phyloP scores from a whole-genome alignment of 2,797 vertebrate genomes.

The Arctocebus calabarensis region DNA sequence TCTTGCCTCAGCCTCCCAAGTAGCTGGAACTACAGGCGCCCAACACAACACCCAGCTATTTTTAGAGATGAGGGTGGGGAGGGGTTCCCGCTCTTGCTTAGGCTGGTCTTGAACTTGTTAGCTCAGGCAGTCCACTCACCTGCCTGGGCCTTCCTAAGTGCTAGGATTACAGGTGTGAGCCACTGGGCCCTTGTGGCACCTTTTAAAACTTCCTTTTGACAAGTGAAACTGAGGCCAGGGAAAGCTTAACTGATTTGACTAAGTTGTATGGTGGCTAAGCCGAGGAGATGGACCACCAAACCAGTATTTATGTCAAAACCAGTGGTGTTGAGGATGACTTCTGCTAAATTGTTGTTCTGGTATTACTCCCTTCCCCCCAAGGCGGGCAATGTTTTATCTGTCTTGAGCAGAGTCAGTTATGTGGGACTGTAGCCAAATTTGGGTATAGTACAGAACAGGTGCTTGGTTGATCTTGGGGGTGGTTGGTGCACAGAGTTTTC shows the following conservation, averaged over 20 bases:
- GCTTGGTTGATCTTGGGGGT: conserved; percentile 14
- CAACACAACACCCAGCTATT: too few species aligned
- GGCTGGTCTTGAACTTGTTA: too few species aligned
- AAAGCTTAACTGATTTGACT: background rate
- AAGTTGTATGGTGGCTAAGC: background rate
- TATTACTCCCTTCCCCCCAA: background rate
- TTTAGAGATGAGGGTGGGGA: too few species aligned
- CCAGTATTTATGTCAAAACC: background rate
- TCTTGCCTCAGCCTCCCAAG: too few species aligned
- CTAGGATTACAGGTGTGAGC: too few species aligned
- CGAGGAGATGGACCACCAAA: background rate
- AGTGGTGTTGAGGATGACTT: background rate
- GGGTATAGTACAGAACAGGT: conserved; percentile 58
- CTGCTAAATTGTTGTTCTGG: background rate
- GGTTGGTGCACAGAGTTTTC: background rate
- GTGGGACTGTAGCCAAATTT: conserved; percentile 58
- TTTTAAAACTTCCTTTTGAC: background rate
- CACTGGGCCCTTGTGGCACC: too few species aligned
- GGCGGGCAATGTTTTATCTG: conserved; percentile 2
- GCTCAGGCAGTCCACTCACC: too few species aligned
- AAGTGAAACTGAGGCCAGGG: conserved; percentile 33
- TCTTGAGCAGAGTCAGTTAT: conserved; percentile 19
- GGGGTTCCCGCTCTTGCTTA: too few species aligned
- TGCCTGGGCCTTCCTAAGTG: too few species aligned
- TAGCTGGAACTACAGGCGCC: too few species aligned